Evolutionary conservation across 2,888 invertebrate genomes (phyloP), one percentile per base, ranked within the genome.

Genomic region (Masnerella sp.): DNA sequence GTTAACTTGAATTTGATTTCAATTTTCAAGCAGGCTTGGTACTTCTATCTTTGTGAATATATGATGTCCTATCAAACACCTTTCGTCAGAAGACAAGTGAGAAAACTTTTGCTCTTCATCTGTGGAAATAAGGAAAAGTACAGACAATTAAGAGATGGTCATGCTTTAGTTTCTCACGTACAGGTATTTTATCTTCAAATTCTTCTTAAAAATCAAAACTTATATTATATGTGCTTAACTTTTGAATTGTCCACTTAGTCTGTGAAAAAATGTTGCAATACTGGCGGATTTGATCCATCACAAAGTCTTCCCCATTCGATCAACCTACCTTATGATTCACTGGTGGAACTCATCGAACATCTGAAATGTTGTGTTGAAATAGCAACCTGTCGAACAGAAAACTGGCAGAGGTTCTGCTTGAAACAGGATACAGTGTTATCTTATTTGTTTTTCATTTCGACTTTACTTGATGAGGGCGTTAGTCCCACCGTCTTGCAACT

Each of bases 61-160:
- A 96, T 97, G 95, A 97, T 98, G 95, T 94, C 95, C 49, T 94
- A 94, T 77, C 95, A 96, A 84, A 95, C 96, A n/a, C 96, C 97
- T 5, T 92, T 92, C 81, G 92, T 95, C 0, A 90, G 97, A 78
- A 92, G 97, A 74, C 97, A 98, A 90, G 95, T 95, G 0, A 92
- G 98, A 56, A 98, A 98, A 88, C 89, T 99, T 12, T 88, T 99
- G 12, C 90, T 98, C 77, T 94, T 96, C 80, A 93, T 98, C 77
- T 97, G 98, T 86, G 98, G 97, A 15, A 96, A 95, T 59, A 97
- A 98, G 84, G 98, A 99, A 80, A 96, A 96, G 58, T 99, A 99
- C 89, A 92, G 98, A 0, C 95, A 97, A 84, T 89, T 97, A 77
- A 92, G 98, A 36, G 99, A 99, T 89, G 91, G 97, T 9, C 97